These are phyloP conservation scores for Cochlearius cochlearius DNA, from an alignment of 2,113 vertebrate genomes.

Conservation along the genomic window DNA sequence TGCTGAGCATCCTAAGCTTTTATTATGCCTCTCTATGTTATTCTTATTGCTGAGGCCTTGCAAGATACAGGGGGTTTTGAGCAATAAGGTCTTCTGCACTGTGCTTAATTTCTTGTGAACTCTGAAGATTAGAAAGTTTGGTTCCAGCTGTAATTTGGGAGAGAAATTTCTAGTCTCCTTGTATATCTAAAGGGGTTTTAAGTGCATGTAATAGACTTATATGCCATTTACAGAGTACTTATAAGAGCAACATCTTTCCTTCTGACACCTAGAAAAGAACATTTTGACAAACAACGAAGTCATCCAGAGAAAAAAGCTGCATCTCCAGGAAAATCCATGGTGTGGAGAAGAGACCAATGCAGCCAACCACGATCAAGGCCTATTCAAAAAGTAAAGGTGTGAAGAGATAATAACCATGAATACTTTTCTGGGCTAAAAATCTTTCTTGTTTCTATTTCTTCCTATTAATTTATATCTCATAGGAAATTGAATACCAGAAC, in stretches of 20 bases:
- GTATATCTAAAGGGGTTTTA: neutral
- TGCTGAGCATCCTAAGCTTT: neutral
- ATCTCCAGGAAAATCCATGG: slow-evolving; percentile 4
- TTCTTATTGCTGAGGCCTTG: neutral
- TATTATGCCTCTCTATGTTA: neutral
- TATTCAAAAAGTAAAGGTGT: slow-evolving; percentile 61
- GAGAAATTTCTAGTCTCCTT: neutral
- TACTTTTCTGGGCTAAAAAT: neutral
- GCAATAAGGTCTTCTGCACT: neutral
- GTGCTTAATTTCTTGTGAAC: neutral
- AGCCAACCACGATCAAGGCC: neutral
- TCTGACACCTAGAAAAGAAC: slow-evolving; percentile 63
- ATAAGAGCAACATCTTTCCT: neutral
- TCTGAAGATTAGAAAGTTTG: neutral
- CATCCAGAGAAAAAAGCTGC: slow-evolving; percentile 20
- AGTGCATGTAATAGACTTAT: neutral
- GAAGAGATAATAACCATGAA: neutral
- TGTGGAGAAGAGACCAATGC: neutral
- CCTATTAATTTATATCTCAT: slow-evolving; percentile 10
- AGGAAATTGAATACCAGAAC: slow-evolving; percentile 74
- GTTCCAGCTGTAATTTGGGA: neutral
- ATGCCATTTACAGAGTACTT: neutral
- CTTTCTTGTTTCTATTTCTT: neutral
- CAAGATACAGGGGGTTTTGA: neutral
- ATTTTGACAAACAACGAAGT: slow-evolving; percentile 37